Evolutionary conservation across 2,113 vertebrate species (phyloP), one percentile per base, ranked within the genome.

Genomic region (Salvelinus namaycush): DNA sequence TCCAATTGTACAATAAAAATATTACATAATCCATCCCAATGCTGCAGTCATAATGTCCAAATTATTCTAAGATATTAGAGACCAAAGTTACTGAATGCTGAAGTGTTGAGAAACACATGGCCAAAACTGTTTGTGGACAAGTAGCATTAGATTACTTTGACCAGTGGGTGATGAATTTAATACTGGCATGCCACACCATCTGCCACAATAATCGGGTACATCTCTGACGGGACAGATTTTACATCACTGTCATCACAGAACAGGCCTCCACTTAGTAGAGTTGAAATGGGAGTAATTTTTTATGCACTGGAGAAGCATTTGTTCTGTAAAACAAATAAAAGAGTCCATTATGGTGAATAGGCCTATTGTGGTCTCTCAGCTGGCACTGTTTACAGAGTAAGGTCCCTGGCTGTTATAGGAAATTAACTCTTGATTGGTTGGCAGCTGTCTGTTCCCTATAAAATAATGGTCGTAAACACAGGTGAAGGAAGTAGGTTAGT

Each of bases 351-450:
- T 2, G 29, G 68, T 62, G 70, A 70, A 48, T 1, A 34, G 18
- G 57, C 27, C 79, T 49, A 70, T 44, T 73, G 75, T 14, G 67
- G 71, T 34, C 72, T 24, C 26, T 81, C 74, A 70, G 64, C 65
- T 81, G 78, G 67, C 22, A 51, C 29, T 81, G 82, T 83, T 76
- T 81, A 79, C 74, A 22, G 77, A 81, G 57, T 70, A 70, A 70
- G 39, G 68, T n/a, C 71, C 22, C 51, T 34, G 65, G 57, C 75
- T 71, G n/a, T 22, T 70, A 75, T 72, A 72, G 81, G 72, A 85
- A 86, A 84, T 76, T 44, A 66, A 13, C 82, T 27, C 27, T 82
- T 83, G 82, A 91, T 89, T 68, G 73, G 24, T 5, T 70, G 68
- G 76, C 87, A 90, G 79, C 79, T 84, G 87, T 83, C 83, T 76